phyloP scores from a whole-genome alignment of 2,113 vertebrate species.

The Dipodomys ordii region DNA sequence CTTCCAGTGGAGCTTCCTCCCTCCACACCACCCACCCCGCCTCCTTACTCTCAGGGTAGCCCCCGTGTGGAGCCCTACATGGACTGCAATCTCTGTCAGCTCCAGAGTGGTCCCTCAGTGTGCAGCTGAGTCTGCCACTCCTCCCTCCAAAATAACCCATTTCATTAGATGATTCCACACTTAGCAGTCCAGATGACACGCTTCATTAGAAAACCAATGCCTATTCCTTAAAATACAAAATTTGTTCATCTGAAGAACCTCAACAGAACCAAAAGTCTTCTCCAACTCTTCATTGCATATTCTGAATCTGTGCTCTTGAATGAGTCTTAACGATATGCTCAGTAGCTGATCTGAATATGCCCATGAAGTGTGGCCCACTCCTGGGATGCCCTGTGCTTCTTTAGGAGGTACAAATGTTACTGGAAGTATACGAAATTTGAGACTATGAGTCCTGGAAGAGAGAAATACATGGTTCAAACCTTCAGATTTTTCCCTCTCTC shows the following conservation, averaged over 20 bases:
- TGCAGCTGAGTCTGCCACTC: not conserved
- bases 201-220: not conserved
- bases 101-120: not conserved
- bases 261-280: not conserved
- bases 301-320: not conserved
- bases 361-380: not conserved
- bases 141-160: not conserved
- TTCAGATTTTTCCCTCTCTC: not conserved
- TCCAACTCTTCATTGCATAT: not conserved
- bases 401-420: not conserved
- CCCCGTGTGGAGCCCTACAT: not conserved
- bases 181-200: not conserved
- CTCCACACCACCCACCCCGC: not conserved
- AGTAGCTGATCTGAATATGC: not conserved
- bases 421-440: not conserved
- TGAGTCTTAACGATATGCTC: not conserved
- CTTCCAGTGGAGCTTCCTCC: not conserved
- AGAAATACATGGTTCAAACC: not conserved
- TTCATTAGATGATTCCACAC: not conserved
- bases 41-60: not conserved
- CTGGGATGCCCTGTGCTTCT: not conserved
- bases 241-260: not conserved
- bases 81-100: not conserved
- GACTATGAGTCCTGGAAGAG: not conserved
- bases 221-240: not conserved